These are phyloP conservation scores for Erythrolamprus reginae DNA, from an alignment of 2,113 vertebrate species.

Conservation along the genomic window DNA sequence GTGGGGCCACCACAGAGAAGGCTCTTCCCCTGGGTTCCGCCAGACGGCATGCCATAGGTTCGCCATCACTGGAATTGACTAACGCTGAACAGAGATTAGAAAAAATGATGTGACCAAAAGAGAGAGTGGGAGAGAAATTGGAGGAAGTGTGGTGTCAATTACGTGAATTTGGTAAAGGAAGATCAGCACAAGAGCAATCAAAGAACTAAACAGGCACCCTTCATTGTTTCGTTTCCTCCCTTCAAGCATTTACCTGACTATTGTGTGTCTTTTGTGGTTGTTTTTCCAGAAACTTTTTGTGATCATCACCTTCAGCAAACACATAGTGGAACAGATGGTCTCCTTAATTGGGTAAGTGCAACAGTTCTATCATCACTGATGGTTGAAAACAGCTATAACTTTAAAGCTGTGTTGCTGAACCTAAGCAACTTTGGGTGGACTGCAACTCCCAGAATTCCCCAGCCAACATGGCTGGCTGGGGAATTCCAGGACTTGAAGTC, in stretches of 20 bases:
- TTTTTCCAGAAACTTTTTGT: constrained; percentile 90
- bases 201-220: neutral
- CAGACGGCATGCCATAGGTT: too few species aligned
- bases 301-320: constrained; percentile 89
- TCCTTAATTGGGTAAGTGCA: constrained; percentile 89
- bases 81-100: neutral
- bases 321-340: constrained; percentile 94
- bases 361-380: neutral
- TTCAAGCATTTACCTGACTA: constrained; percentile 12
- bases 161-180: neutral
- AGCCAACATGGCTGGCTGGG: neutral
- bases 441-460: neutral
- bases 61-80: too few species aligned
- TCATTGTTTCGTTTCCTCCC: constrained; percentile 33
- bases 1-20: too few species aligned
- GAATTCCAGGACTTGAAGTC: neutral
- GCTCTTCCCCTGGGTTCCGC: too few species aligned
- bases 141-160: neutral
- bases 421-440: too few species aligned
- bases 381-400: neutral
- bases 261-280: constrained; percentile 56
- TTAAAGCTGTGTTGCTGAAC: neutral
- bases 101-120: neutral
- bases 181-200: neutral
- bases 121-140: neutral